Percentiles rank a stretch among this genome's conserved stretches.
These are phyloP conservation scores for Tauraco hartlaubi DNA, from an alignment of 2,797 vertebrate genomes.

Conservation along the genomic window DNA sequence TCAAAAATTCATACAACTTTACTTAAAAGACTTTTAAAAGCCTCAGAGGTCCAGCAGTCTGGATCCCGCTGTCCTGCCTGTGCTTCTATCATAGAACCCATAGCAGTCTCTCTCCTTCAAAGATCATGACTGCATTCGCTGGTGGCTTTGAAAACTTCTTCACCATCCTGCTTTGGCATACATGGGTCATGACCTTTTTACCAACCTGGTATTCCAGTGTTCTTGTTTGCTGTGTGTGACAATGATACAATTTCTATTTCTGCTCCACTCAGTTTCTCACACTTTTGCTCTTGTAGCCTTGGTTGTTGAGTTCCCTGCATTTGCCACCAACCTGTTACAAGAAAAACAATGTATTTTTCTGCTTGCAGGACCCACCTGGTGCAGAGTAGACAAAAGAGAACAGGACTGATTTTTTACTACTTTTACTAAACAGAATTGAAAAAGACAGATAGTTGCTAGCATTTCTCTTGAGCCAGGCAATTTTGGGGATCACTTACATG, in stretches of 20 bases:
- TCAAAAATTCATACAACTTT: not conserved
- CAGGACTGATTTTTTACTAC: not conserved
- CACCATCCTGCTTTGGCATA: not conserved
- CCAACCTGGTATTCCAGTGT: conserved; percentile 19
- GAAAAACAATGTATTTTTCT: not conserved
- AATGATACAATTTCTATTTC: conserved; percentile 69
- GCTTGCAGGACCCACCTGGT: not conserved
- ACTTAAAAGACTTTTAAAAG: not conserved
- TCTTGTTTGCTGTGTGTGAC: not conserved
- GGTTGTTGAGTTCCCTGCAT: not conserved
- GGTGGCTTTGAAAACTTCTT: not conserved
- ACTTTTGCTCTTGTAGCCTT: conserved; percentile 15
- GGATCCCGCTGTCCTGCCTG: rapidly evolving
- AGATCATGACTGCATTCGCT: not conserved
- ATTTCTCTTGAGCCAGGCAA: not conserved
- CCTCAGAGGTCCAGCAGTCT: not conserved
- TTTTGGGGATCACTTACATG: not conserved
- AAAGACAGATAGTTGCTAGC: not conserved
- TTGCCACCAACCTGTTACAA: not conserved
- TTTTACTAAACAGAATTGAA: not conserved
- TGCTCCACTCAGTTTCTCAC: conserved; percentile 3
- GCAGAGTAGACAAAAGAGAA: not conserved
- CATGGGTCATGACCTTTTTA: conserved; percentile 43
- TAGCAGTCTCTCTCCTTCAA: not conserved
- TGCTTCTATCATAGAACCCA: not conserved